Evolutionary conservation across 2,888 invertebrate species (phyloP).

Genomic region (Caenorhabditis sinica): DNA sequence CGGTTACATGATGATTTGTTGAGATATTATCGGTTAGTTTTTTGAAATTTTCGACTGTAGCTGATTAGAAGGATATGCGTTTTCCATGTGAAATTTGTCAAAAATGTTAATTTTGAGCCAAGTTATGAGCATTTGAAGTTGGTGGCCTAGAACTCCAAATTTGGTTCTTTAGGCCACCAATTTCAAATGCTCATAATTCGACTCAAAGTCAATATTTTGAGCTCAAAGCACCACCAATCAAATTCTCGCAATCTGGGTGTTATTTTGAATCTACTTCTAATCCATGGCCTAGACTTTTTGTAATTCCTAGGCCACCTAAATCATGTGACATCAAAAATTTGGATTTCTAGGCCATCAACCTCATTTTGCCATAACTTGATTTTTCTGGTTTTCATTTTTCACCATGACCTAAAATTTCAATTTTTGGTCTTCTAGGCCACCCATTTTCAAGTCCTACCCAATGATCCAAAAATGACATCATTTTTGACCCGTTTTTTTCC

Average conservation of each 20-base stretch:
- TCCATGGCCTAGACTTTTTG: neutral
- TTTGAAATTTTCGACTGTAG: neutral
- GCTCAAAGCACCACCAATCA: neutral
- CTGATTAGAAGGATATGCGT: neutral
- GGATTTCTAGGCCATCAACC: neutral
- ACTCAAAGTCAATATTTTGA: neutral
- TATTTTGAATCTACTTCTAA: neutral
- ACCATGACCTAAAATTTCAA: no score
- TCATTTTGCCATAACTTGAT: no score
- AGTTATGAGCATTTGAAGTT: no score
- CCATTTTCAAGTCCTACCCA: neutral
- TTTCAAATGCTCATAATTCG: neutral
- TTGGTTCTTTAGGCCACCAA: conserved; percentile 19
- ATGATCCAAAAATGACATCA: conserved; percentile 37
- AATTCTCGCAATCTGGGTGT: neutral
- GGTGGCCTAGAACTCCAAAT: neutral
- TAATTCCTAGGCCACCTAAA: no score
- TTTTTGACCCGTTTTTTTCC: conserved; percentile 13
- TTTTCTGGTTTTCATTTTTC: neutral
- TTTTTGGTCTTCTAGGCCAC: neutral
- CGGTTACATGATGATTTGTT: conserved; percentile 82
- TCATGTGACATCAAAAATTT: neutral
- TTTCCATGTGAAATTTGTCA: neutral
- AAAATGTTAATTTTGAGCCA: neutral
- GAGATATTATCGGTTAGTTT: conserved; percentile 75